Evolutionary conservation across 2,113 vertebrate genomes (phyloP).

Genomic region (Bufo gargarizans): DNA sequence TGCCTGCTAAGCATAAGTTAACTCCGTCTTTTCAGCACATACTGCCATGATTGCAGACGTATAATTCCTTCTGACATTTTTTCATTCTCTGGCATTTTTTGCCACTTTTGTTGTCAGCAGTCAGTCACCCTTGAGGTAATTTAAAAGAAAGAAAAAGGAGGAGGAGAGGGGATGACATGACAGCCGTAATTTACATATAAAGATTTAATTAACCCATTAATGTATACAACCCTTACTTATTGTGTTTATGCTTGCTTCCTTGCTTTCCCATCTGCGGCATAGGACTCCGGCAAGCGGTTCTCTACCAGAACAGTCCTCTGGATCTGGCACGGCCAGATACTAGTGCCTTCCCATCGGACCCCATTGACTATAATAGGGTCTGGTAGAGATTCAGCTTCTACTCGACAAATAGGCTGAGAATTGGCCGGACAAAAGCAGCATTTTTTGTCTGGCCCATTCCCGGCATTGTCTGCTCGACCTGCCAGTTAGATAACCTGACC

Average conservation of each 20-base stretch:
- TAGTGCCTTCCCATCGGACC: too few species aligned
- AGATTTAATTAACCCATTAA: background rate
- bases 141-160: background rate
- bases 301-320: too few species aligned
- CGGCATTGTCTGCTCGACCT: too few species aligned
- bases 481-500: too few species aligned
- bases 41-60: conserved; percentile 19
- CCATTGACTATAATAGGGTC: too few species aligned
- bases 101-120: conserved; percentile 47
- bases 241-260: background rate
- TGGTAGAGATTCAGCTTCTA: too few species aligned
- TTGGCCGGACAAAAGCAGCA: too few species aligned
- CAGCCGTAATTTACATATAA: conserved; percentile 36
- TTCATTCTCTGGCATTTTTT: conserved; percentile 34
- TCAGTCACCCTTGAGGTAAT: conserved; percentile 44
- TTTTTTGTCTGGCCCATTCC: too few species aligned
- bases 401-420: too few species aligned
- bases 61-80: conserved; percentile 36
- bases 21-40: conserved; percentile 38
- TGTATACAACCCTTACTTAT: background rate
- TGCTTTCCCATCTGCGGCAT: too few species aligned
- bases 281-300: too few species aligned
- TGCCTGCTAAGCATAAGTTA: conserved; percentile 43
- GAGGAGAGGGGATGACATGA: conserved; percentile 15
- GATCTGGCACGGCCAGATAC: too few species aligned